phyloP scores from a whole-genome alignment of 2,113 vertebrate genomes.

The Elephantulus edwardii region DNA sequence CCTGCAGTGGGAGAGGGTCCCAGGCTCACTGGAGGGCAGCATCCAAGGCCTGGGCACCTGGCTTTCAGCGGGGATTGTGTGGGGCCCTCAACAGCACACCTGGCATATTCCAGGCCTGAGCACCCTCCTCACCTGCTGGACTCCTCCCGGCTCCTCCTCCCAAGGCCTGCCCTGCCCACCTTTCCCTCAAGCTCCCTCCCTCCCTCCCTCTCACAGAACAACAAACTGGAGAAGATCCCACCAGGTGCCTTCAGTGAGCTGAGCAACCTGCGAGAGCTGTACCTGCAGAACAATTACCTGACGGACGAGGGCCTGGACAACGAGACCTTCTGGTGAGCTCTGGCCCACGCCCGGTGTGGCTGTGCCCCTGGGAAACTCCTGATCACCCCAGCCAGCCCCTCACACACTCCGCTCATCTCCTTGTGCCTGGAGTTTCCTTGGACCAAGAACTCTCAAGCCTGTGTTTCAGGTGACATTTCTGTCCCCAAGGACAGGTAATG shows the following conservation, averaged over 20 bases:
- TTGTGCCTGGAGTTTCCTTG: neutral
- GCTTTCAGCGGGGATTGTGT: neutral
- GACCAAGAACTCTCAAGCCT: neutral
- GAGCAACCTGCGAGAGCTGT: constrained; percentile 91
- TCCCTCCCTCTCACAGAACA: constrained; percentile 86
- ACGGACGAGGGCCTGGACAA: constrained; percentile 95
- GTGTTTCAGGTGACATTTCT: neutral
- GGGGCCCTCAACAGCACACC: neutral
- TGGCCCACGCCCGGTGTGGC: accelerated
- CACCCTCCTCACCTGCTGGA: too few species aligned
- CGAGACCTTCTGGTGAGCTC: constrained; percentile 93
- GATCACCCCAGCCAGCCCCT: neutral
- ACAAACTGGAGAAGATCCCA: constrained; percentile 96
- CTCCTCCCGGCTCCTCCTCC: neutral
- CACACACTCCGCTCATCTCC: neutral
- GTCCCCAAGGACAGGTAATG: neutral
- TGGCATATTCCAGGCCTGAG: neutral
- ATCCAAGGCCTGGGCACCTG: neutral
- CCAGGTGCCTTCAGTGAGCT: constrained; percentile 91
- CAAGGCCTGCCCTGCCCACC: neutral
- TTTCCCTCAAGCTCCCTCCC: neutral
- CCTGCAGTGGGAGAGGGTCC: neutral
- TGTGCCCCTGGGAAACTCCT: neutral
- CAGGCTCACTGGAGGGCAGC: neutral
- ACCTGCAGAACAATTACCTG: constrained; percentile 96